Base-by-base conservation (phyloP, 2,888 invertebrate species). In the Enchytraeus crypticus region DNA sequence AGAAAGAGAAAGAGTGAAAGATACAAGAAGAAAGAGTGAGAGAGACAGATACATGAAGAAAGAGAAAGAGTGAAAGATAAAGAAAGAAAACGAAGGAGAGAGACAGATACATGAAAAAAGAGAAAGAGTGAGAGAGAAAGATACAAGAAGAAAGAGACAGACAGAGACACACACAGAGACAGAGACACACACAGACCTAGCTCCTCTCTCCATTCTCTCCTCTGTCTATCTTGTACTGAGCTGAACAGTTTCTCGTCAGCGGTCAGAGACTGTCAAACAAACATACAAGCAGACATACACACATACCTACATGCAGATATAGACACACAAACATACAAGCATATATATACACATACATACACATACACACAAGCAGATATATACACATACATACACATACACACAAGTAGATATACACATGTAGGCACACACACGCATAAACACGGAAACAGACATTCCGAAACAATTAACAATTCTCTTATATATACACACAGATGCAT, bases 201-300 rank as follows among this genome's bases (percentile, higher is more conserved):
- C 49, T 79, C 79, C 46, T 71, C 71, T 32, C 79, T 67, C 78
- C 74, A 77, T 53, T 70, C 64, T 51, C 69, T 70, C 63, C 72
- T 72, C 59, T 77, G 74, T 30, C 67, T 62, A 53, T 74, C 72
- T 56, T 76, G 74, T 5, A 68, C 70, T 14, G 69, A 67, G 8
- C 63, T 60, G 53, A 67, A 71, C 38, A 63, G 63, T 29, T 71
- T 64, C 5, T 66, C 66, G 66, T 69, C 59, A 18, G 70, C 60
- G 4, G 66, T 64, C 33, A 51, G 38, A 11, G 26, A 51, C 64
- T 67, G 56, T 21, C 53, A 18, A 14, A 47, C 3, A 57, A 43
- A 47, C 43, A 46, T 14, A 64, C 64, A 54, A 54, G 46, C 64
- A 43, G 18, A 47, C 3, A 29, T 56, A 47, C 26, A 21, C 18